phyloP scores from a whole-genome alignment of 2,113 vertebrate genomes.

The Salvator merianae region DNA sequence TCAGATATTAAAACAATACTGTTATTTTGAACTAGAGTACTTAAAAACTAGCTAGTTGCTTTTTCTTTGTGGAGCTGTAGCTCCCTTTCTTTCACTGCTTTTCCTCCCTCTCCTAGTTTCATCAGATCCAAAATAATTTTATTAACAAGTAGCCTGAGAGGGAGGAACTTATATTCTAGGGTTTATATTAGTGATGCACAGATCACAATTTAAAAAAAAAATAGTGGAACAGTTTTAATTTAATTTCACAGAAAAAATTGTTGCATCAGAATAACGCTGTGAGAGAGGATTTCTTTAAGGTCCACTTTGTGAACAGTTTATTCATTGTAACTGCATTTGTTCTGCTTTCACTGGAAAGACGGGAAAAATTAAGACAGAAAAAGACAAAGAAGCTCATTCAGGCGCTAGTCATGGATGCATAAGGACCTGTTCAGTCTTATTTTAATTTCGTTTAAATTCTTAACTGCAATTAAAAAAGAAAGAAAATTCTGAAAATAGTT shows the following conservation, averaged over 20 bases:
- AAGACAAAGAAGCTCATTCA: background rate
- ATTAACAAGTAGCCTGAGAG: background rate
- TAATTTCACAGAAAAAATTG: background rate
- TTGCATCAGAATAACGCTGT: background rate
- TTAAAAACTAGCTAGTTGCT: too few relatives aligned
- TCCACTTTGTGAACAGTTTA: background rate
- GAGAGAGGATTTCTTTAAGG: too few relatives aligned
- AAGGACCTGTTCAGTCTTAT: too few relatives aligned
- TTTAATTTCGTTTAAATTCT: background rate
- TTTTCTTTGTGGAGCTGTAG: too few relatives aligned
- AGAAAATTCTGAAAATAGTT: background rate
- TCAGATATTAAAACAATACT: too few relatives aligned
- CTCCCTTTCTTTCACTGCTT: too few relatives aligned
- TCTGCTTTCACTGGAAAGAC: background rate
- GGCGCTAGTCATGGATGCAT: too few relatives aligned
- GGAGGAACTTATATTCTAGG: background rate
- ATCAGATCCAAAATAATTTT: background rate
- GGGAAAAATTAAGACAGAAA: too few relatives aligned
- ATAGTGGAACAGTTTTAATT: background rate
- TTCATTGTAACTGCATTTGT: background rate
- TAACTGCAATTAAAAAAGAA: background rate
- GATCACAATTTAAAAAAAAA: background rate
- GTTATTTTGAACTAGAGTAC: too few relatives aligned
- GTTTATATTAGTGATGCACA: background rate
- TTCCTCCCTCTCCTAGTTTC: background rate